These are phyloP conservation scores for Amphilophus citrinellus DNA, from an alignment of 2,113 vertebrate genomes.

Conservation along the genomic window DNA sequence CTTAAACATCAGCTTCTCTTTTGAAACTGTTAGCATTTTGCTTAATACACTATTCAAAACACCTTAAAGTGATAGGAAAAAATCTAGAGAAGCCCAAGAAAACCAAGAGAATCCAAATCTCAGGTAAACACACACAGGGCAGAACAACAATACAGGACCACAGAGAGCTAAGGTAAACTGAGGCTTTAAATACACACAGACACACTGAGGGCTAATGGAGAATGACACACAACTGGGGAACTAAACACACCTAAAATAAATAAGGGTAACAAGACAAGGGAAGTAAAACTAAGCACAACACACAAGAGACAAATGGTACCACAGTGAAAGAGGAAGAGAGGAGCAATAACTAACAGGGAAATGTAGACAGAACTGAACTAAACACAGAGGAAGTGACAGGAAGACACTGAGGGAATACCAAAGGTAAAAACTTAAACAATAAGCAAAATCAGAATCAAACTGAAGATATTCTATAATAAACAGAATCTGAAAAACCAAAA, in stretches of 20 bases:
- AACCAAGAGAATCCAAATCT: no score
- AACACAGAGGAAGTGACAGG: not conserved
- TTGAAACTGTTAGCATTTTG: no score
- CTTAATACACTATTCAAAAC: no score
- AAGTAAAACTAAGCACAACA: not conserved
- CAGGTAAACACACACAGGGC: no score
- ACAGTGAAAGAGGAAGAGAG: not conserved
- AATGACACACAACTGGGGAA: not conserved
- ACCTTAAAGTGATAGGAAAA: no score
- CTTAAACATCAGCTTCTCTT: no score
- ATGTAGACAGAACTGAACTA: not conserved
- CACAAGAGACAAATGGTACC: not conserved
- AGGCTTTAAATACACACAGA: not conserved
- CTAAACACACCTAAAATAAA: not conserved
- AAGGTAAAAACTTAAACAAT: not conserved
- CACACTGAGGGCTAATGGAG: not conserved
- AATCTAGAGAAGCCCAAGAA: no score
- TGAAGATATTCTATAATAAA: not conserved
- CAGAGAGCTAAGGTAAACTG: no score
- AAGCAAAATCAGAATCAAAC: not conserved
- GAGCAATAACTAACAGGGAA: not conserved
- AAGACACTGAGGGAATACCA: not conserved
- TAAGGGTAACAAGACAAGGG: not conserved
- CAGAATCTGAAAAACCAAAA: no score
- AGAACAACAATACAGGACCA: no score